Evolutionary conservation across 2,888 invertebrate genomes (phyloP).

Genomic region (Gryllus longicercus): DNA sequence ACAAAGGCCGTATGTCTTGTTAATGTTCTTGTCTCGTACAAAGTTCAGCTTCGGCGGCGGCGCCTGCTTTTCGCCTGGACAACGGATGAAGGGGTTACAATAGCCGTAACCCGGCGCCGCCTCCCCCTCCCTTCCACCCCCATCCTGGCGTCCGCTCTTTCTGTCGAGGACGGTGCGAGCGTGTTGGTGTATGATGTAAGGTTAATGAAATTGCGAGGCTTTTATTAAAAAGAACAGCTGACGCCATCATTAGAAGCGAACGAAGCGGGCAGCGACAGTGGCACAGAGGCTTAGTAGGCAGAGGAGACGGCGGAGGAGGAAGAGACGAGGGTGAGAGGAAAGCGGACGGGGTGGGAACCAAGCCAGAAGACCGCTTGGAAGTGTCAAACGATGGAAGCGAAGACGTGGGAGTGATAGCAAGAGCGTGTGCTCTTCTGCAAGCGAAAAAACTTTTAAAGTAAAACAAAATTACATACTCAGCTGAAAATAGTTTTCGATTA

Average conservation of each 20-base stretch:
- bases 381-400: no score
- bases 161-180: not conserved
- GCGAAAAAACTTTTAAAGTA: no score
- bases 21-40: conserved; percentile 17
- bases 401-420: no score
- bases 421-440: no score
- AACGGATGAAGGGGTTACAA: conserved; percentile 9
- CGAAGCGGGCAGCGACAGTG: not conserved
- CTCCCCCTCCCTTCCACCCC: not conserved
- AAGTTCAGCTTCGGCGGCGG: not conserved
- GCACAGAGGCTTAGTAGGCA: not conserved
- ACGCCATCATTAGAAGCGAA: conserved; percentile 6
- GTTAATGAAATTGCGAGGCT: conserved; percentile 10
- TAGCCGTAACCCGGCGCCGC: not conserved
- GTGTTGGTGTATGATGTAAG: conserved; percentile 17
- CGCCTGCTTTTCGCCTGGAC: not conserved
- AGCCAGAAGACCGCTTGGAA: not conserved
- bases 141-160: not conserved
- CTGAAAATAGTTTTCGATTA: no score
- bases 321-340: not conserved
- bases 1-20: conserved; percentile 17
- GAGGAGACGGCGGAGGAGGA: not conserved
- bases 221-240: conserved; percentile 17
- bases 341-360: not conserved
- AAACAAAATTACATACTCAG: no score